Evolutionary conservation across 2,797 vertebrate species (phyloP).

Genomic region (Paguma larvata): DNA sequence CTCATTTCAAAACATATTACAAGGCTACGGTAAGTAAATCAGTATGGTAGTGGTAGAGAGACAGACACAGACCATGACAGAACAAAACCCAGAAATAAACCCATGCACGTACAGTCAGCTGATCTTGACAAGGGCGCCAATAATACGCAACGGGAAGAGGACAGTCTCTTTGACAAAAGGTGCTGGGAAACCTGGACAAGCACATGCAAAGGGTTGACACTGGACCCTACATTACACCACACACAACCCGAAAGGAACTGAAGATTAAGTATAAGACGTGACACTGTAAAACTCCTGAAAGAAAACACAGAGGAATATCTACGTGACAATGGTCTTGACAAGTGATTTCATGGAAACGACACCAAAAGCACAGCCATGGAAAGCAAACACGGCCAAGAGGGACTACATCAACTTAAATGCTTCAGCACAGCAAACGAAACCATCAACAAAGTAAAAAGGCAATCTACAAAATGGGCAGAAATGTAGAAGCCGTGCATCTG

Average conservation of each 20-base stretch:
- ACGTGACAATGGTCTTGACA: background rate
- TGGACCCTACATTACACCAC: background rate
- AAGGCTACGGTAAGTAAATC: background rate
- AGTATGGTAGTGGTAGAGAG: background rate
- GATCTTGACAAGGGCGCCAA: background rate
- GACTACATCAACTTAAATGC: background rate
- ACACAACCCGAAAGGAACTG: background rate
- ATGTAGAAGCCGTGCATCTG: background rate
- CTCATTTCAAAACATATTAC: background rate
- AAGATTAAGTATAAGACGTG: background rate
- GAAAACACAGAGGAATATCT: background rate
- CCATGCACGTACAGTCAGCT: background rate
- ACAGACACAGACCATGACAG: background rate
- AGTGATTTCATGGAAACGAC: background rate
- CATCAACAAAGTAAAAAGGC: background rate
- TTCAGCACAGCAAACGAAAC: background rate
- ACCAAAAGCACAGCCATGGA: background rate
- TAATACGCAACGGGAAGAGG: background rate
- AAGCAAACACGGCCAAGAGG: background rate
- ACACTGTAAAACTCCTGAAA: background rate
- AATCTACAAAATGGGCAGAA: background rate
- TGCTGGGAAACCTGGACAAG: background rate
- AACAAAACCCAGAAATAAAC: background rate
- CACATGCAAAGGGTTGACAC: background rate
- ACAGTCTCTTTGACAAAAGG: background rate